Evolutionary conservation across 2,113 vertebrate genomes (phyloP).

Genomic region (Miniopterus natalensis): DNA sequence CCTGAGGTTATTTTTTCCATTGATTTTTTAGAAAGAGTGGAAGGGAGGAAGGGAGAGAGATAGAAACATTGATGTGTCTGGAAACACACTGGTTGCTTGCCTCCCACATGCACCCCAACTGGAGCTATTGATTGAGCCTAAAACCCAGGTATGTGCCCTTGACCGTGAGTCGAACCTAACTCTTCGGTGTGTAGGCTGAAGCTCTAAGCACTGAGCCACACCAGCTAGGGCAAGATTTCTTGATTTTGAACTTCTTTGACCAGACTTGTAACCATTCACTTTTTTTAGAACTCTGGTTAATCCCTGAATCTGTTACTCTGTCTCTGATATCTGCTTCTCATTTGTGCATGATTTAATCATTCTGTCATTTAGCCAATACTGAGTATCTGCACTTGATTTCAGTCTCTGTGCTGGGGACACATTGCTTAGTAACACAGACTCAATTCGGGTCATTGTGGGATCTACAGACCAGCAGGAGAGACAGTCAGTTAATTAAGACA

Average conservation of each 20-base stretch:
- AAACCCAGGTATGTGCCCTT: too few relatives aligned
- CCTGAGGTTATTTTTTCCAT: too few relatives aligned
- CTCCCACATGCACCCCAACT: too few relatives aligned
- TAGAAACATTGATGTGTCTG: too few relatives aligned
- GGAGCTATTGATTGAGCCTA: too few relatives aligned
- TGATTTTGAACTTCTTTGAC: slow-evolving; percentile 51
- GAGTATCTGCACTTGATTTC: background rate
- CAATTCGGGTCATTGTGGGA: background rate
- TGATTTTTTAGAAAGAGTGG: too few relatives aligned
- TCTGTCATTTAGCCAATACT: background rate
- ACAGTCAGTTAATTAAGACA: background rate
- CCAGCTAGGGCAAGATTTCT: background rate
- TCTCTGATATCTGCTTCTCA: background rate
- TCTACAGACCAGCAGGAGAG: background rate
- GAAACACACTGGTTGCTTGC: too few relatives aligned
- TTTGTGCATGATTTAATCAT: background rate
- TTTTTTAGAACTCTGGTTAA: background rate
- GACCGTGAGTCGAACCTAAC: too few relatives aligned
- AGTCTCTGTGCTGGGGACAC: background rate
- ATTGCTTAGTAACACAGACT: background rate
- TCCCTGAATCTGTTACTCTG: background rate
- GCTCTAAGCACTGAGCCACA: too few relatives aligned
- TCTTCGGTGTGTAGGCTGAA: too few relatives aligned
- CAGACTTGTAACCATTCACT: background rate
- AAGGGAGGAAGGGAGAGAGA: too few relatives aligned